A percentile compares a stretch with the other conserved stretches of the same genome.
These are phyloP conservation scores for Sitta carolinensis DNA, from an alignment of 2,797 vertebrate species.

Conservation along the genomic window DNA sequence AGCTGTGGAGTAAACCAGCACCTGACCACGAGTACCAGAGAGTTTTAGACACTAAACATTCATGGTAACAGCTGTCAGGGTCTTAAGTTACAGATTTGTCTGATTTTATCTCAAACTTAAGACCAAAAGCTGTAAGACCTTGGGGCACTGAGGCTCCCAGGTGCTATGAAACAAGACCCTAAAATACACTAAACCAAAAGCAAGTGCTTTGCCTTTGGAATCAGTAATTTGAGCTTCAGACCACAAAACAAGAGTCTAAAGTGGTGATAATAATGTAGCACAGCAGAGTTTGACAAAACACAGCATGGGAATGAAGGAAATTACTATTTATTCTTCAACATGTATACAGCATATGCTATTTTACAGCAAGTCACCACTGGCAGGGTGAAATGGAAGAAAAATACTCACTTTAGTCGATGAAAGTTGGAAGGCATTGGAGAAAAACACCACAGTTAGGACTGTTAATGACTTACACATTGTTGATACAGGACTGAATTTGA, in stretches of 20 bases:
- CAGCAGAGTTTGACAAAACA: slow-evolving; percentile 70
- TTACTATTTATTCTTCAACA: slow-evolving; percentile 74
- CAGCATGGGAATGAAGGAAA: slow-evolving; percentile 69
- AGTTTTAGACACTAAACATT: slow-evolving; percentile 29
- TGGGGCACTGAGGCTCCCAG: background rate
- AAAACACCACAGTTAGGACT: slow-evolving; percentile 88
- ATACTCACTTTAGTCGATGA: slow-evolving; percentile 88
- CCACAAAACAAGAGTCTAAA: slow-evolving; percentile 53
- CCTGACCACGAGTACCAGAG: slow-evolving; percentile 45
- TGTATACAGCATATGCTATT: slow-evolving; percentile 67
- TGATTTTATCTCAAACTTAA: slow-evolving; percentile 46
- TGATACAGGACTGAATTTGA: slow-evolving; percentile 78
- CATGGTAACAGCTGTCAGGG: background rate
- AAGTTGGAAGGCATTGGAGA: slow-evolving; percentile 91
- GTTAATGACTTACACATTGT: slow-evolving; percentile 82
- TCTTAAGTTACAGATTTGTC: slow-evolving; percentile 35
- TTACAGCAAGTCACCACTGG: slow-evolving; percentile 72
- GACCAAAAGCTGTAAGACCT: slow-evolving; percentile 6
- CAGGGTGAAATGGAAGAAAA: slow-evolving; percentile 72
- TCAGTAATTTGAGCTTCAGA: slow-evolving; percentile 30
- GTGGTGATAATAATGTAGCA: slow-evolving; percentile 71
- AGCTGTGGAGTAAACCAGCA: slow-evolving; percentile 16
- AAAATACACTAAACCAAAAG: slow-evolving; percentile 35
- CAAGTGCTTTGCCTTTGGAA: slow-evolving; percentile 41
- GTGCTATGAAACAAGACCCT: slow-evolving; percentile 40